Conservation (phyloP, 2,888 invertebrate species). For the Zygothrica quintamaculata region DNA sequence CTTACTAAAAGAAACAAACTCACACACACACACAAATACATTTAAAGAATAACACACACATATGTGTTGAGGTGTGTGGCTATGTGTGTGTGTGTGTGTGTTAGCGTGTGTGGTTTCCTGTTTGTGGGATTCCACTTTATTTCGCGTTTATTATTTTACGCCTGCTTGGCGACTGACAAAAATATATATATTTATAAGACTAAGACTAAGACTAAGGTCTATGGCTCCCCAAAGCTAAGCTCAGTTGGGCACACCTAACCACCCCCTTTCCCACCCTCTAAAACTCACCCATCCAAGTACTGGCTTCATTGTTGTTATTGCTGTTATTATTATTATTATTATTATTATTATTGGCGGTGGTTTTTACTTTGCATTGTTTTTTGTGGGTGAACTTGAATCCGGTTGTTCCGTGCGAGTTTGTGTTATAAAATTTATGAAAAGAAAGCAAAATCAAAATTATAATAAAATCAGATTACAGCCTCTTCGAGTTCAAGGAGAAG, state of each 20-base stretch:
- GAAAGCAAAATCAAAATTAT: slow-evolving; percentile 81
- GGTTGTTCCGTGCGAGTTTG: slow-evolving; percentile 54
- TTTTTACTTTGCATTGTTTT: slow-evolving; percentile 56
- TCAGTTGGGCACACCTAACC: slow-evolving; percentile 20
- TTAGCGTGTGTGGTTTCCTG: slow-evolving; percentile 55
- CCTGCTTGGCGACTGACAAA: slow-evolving; percentile 79
- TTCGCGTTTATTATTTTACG: slow-evolving; percentile 81
- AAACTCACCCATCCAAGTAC: slow-evolving; percentile 9
- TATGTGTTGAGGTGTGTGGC: slow-evolving; percentile 4
- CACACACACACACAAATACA: slow-evolving; percentile 7
- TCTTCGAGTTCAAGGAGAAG: slow-evolving; percentile 47
- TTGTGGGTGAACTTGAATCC: slow-evolving; percentile 15
- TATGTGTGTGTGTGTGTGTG: slow-evolving; percentile 7
- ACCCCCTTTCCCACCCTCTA: background rate
- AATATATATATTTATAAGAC: slow-evolving; percentile 45
- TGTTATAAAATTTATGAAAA: slow-evolving; percentile 82
- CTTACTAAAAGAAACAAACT: slow-evolving; percentile 31
- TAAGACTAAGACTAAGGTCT: slow-evolving; percentile 21
- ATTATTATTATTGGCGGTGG: slow-evolving; percentile 79
- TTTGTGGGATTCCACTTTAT: slow-evolving; percentile 77
- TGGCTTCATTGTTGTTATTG: slow-evolving; percentile 26
- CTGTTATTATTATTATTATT: slow-evolving; percentile 56
- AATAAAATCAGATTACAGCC: slow-evolving; percentile 81
- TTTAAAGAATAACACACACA: background rate
- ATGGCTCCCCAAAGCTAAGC: slow-evolving; percentile 30